Percentiles rank a stretch among this genome's conserved stretches.
These are phyloP conservation scores for Calephelis virginiensis DNA, from an alignment of 1,140 invertebrate genomes.

Conservation along the genomic window DNA sequence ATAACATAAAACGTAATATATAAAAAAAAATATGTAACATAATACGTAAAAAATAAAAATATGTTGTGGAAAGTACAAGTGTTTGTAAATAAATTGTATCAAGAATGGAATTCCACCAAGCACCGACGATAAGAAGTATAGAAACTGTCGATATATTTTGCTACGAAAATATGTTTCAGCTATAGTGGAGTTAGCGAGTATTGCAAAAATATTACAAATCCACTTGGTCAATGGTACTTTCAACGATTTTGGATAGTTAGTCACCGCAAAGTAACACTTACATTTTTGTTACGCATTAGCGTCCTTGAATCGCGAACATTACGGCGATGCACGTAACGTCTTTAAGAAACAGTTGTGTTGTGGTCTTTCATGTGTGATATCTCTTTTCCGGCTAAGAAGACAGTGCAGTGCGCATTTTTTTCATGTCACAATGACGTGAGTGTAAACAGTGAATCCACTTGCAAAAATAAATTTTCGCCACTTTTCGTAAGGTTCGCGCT, in stretches of 20 bases:
- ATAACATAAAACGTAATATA: too few relatives aligned
- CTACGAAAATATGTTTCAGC: conserved; percentile 3
- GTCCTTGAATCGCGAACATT: conserved; percentile 65
- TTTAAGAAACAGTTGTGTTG: conserved; percentile 46
- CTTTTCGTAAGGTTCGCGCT: too few relatives aligned
- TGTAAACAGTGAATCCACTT: too few relatives aligned
- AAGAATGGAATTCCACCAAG: too few relatives aligned
- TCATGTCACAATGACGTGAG: neutral
- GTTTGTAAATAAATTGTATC: neutral
- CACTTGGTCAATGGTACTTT: conserved; percentile 57
- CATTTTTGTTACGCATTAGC: conserved; percentile 62
- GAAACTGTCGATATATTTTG: too few relatives aligned
- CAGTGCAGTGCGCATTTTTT: neutral
- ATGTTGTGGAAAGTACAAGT: neutral
- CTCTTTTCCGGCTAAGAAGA: conserved; percentile 18
- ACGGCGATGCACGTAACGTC: conserved; percentile 39
- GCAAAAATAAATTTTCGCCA: too few relatives aligned
- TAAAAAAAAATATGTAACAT: neutral
- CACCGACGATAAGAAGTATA: too few relatives aligned
- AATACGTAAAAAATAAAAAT: neutral
- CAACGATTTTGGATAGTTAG: conserved; percentile 49
- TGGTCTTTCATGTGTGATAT: conserved; percentile 24
- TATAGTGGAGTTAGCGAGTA: neutral
- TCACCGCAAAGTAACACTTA: conserved; percentile 47
- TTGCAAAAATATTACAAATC: conserved; percentile 40